Evolutionary conservation across 2,797 vertebrate genomes (phyloP), one percentile per base, ranked within the genome.

Genomic region (Astyanax mexicanus): DNA sequence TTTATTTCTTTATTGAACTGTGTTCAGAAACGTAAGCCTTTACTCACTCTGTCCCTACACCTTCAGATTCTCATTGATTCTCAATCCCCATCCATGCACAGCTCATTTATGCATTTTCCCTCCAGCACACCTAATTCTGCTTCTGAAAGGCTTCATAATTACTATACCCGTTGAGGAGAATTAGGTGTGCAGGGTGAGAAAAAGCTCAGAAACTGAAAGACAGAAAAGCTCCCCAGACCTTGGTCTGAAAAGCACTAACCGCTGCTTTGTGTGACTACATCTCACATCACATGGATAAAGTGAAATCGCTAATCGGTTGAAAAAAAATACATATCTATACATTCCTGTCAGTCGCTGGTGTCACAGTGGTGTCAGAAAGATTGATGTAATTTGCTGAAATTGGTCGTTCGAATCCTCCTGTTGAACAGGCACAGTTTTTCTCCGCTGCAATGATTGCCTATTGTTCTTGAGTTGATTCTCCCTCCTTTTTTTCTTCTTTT

Each of bases 291-390:
- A 40, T 64, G 23, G 19, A 54, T 32, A 65, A 19, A 21, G 60
- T 73, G 71, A 73, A 42, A 42, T 38, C 15, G 3, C 29, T 57
- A 29, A 6, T 37, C 32, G 2, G 58, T 32, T 32, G 5, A 2
- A 54, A 12, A 54, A 54, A 25, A 23, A 9, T 13, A 5, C 8
- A 17, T 55, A 44, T 35, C 35, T 42, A 66, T 65, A 55, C 73
- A 44, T 73, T 64, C 71, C 60, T 52, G 47, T 73, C 45, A 49
- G 45, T 49, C 17, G 27, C 55, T 54, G 35, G 60, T 7, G n/a
- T 54, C n/a, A n/a, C n/a, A n/a, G 58, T 11, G 9, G 21, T 61
- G 37, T 61, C 21, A 35, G 13, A 19, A 38, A 21, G 21, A 15
- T 17, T 44, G 21, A 42, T 42, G 21, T 40, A 12, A 42, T 62